A percentile compares a stretch with the other conserved stretches of the same genome.
Conservation (phyloP, 1,140 invertebrate genomes). For the Zaprionus lachaisei region DNA sequence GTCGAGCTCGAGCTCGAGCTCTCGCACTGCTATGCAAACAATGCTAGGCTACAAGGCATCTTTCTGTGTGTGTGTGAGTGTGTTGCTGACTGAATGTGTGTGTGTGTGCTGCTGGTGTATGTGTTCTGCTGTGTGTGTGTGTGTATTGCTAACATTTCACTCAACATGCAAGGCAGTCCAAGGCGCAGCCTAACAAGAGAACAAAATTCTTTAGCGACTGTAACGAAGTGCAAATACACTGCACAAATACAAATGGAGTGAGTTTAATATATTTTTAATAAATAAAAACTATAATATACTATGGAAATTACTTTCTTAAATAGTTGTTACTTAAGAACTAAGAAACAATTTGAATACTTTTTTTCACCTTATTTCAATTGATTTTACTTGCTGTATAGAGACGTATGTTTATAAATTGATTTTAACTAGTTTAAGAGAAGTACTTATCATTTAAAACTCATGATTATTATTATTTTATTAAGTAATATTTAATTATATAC, state of each 20-base stretch:
- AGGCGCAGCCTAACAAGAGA: constrained; percentile 37
- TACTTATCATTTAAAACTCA: too few relatives aligned
- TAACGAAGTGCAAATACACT: constrained; percentile 39
- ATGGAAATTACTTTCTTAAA: not conserved
- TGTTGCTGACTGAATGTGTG: constrained; percentile 17
- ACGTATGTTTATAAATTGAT: too few relatives aligned
- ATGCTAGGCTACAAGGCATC: constrained; percentile 62
- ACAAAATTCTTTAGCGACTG: not conserved
- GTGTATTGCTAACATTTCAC: constrained; percentile 76
- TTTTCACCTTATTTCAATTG: too few relatives aligned
- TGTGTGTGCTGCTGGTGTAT: constrained; percentile 36
- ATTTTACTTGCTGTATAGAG: too few relatives aligned
- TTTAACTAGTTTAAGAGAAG: too few relatives aligned
- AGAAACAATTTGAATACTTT: too few relatives aligned
- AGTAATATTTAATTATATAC: too few relatives aligned
- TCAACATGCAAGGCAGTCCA: constrained; percentile 62
- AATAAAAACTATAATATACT: not conserved
- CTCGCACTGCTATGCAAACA: constrained; percentile 74
- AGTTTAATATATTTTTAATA: not conserved
- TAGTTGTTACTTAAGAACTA: too few relatives aligned
- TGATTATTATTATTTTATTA: too few relatives aligned
- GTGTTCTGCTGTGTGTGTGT: constrained; percentile 49
- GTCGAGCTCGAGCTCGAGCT: constrained; percentile 51
- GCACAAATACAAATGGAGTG: not conserved
- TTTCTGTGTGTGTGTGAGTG: constrained; percentile 14